These are phyloP conservation scores for Chlamydotis undulata DNA, from an alignment of 2,113 vertebrate genomes.

Conservation along the genomic window DNA sequence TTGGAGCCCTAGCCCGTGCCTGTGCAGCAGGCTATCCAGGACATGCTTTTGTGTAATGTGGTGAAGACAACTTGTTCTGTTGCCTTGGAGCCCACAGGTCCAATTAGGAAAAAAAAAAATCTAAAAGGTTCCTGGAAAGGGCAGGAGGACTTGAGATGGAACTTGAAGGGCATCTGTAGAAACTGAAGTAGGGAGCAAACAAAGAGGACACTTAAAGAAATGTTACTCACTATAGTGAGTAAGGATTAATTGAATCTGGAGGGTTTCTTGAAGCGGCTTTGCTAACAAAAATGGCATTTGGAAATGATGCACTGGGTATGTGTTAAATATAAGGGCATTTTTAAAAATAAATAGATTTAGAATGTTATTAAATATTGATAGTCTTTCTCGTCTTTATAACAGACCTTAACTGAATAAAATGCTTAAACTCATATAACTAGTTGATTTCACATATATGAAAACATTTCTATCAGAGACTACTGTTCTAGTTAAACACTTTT, in stretches of 20 bases:
- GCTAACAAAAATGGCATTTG: neutral
- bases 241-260: neutral
- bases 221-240: neutral
- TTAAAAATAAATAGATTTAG: rapidly evolving
- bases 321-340: neutral
- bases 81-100: slow-evolving; percentile 15
- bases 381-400: neutral
- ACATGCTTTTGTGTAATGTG: rapidly evolving
- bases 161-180: neutral
- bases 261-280: neutral
- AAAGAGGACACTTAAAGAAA: neutral
- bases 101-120: neutral
- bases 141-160: neutral
- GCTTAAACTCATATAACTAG: neutral
- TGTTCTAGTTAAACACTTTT: neutral
- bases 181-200: neutral
- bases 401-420: neutral
- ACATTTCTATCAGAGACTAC: neutral
- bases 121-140: neutral
- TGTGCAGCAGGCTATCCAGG: neutral
- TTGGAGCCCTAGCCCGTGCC: neutral
- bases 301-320: neutral
- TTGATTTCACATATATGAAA: neutral
- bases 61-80: neutral
- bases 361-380: neutral